Conservation (phyloP, 2,888 invertebrate species). For the Lissocephala sabroskyi region DNA sequence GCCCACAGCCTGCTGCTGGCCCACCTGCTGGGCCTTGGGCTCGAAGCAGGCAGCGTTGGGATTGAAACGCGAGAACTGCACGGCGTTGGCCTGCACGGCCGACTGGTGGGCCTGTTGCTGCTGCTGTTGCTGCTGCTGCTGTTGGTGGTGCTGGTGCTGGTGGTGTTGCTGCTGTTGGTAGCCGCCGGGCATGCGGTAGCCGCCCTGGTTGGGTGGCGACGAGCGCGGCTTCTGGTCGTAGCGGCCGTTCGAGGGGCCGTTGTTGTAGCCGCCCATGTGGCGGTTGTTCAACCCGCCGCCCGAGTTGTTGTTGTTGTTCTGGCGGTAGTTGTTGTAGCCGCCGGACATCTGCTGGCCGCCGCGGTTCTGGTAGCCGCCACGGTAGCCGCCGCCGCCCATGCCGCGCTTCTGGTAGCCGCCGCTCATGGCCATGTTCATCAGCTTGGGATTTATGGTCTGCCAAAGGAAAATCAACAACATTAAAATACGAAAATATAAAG, state of each 20-base stretch:
- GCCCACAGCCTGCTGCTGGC: too few species aligned
- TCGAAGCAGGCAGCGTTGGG: slow-evolving; percentile 55
- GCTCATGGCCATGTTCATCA: slow-evolving; percentile 80
- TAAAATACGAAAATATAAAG: not conserved
- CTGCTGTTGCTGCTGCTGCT: slow-evolving; percentile 19
- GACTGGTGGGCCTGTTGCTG: slow-evolving; percentile 19
- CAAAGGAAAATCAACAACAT: not conserved
- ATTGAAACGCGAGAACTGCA: slow-evolving; percentile 52
- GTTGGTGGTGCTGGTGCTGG: slow-evolving; percentile 19
- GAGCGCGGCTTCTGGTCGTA: slow-evolving; percentile 34
- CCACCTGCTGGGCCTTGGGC: slow-evolving; percentile 39
- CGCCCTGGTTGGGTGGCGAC: slow-evolving; percentile 36
- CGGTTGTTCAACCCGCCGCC: slow-evolving; percentile 28
- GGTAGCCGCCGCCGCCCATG: slow-evolving; percentile 50
- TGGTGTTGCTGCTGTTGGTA: slow-evolving; percentile 37
- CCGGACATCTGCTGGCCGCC: slow-evolving; percentile 47
- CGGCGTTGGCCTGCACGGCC: slow-evolving; percentile 9
- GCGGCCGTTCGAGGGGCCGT: slow-evolving; percentile 24
- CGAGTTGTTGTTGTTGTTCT: slow-evolving; percentile 36
- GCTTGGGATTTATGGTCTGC: slow-evolving; percentile 87
- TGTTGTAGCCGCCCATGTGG: slow-evolving; percentile 23
- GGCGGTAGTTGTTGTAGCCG: slow-evolving; percentile 37
- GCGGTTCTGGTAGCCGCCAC: slow-evolving; percentile 57
- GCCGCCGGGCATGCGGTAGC: slow-evolving; percentile 37
- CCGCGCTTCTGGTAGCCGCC: slow-evolving; percentile 61